These are phyloP conservation scores for Corythornis madagascariensis DNA, from an alignment of 2,113 vertebrate species.

Conservation along the genomic window DNA sequence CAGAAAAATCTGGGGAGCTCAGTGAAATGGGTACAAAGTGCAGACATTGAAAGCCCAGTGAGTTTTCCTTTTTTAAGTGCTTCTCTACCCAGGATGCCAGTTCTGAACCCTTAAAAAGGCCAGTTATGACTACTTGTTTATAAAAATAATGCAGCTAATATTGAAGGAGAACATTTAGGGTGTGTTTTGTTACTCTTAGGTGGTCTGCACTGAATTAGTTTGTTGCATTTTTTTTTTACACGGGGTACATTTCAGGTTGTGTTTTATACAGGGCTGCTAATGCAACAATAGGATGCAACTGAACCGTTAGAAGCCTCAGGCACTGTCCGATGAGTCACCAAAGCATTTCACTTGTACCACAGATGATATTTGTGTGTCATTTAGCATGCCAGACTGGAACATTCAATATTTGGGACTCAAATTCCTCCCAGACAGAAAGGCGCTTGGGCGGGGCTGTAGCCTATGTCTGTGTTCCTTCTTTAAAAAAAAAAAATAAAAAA, in stretches of 20 bases:
- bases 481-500: neutral
- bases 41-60: neutral
- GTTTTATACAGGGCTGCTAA: neutral
- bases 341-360: constrained; percentile 32
- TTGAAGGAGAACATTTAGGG: neutral
- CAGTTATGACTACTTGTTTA: neutral
- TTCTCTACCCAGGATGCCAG: neutral
- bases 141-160: neutral
- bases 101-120: neutral
- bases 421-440: constrained; percentile 51
- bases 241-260: neutral
- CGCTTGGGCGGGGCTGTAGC: constrained; percentile 1
- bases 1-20: neutral
- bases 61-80: neutral
- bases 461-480: constrained; percentile 9
- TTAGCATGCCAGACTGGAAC: constrained; percentile 23
- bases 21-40: neutral
- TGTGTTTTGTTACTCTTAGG: constrained; percentile 20
- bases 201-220: neutral
- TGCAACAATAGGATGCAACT: neutral
- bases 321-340: neutral
- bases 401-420: constrained; percentile 14
- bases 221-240: neutral
- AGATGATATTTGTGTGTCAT: constrained; percentile 23
- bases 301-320: neutral